Base-by-base conservation (phyloP, 64 coral and sea anemone species). In the Stylophora pistillata region DNA sequence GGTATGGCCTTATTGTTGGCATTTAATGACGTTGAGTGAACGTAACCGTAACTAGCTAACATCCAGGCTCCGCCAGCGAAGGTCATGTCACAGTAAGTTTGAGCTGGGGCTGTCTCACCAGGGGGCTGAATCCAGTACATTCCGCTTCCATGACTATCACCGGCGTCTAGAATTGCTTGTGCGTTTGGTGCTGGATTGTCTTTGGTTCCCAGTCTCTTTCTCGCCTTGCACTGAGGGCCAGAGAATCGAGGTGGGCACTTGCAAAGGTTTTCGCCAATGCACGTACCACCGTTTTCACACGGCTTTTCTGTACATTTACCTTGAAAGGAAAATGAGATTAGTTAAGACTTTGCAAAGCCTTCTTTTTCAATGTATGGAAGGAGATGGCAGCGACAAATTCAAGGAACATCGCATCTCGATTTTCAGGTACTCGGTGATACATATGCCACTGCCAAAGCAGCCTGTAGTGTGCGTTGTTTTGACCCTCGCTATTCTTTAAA, bases 91-190 rank as follows among this genome's bases (percentile, higher is more conserved):
- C 96, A 98, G 81, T 90, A 95, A 21, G 96, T 92, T 29, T 92
- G 90, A 10, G 93, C 93, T 13, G 96, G 54, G 15, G 64, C 34
- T 64, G 66, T 80, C 75, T 98, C 96, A 20, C 96, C 96, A n/a
- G 90, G 87, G 55, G 96, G 96, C 77, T 95, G 88, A 55, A 98
- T 98, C 96, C 96, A 98, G 73, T 98, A 98, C 72, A 98, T 72
- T 47, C 96, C 93, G 83, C 96, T 98, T 65, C 87, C 86, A 20
- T 61, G 6, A n/a, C 77, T 94, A 71, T 92, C 86, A 31, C 96
- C 92, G 33, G 89, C 93, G 72, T 98, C 87, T 13, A 98, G 78
- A 72, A 98, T 92, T 9, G 89, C 96, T 70, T 95, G 86, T 15
- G 92, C 93, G 71, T 82, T 95, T 70, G 72, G 86, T 65, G 92